phyloP scores from a whole-genome alignment of 2,888 invertebrate species.

The Pogonocherus hispidulus region DNA sequence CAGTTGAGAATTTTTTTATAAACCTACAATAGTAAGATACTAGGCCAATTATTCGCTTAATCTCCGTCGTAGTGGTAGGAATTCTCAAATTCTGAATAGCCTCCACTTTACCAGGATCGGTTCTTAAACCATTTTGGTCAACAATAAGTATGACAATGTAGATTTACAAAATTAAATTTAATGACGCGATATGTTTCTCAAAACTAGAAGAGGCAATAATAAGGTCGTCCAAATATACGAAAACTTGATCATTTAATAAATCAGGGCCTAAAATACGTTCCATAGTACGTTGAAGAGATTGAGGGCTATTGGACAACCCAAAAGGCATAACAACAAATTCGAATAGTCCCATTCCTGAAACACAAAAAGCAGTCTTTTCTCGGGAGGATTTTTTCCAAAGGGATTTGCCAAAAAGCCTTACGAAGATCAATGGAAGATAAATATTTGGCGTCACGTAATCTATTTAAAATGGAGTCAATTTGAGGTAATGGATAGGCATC shows the following conservation, averaged over 20 bases:
- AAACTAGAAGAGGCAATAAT: not conserved
- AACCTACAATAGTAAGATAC: constrained; percentile 30
- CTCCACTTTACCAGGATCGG: constrained; percentile 27
- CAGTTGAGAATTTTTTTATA: constrained; percentile 31
- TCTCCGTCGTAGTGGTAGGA: constrained; percentile 50
- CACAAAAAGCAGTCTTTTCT: constrained; percentile 8
- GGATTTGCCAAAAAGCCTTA: constrained; percentile 12
- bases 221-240: constrained; percentile 4
- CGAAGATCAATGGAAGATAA: not conserved
- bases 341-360: constrained; percentile 4
- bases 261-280: not conserved
- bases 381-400: not conserved
- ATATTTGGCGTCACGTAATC: constrained; percentile 6
- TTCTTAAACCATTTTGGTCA: constrained; percentile 20
- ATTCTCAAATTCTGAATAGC: constrained; percentile 42
- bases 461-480: constrained; percentile 54
- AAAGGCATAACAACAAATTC: constrained; percentile 9
- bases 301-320: constrained; percentile 1
- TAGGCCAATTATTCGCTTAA: constrained; percentile 56
- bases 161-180: not conserved
- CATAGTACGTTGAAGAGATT: not conserved
- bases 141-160: constrained; percentile 27
- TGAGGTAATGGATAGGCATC: too few relatives aligned
- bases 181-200: not conserved
- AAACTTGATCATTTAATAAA: not conserved